Conservation (phyloP, 1,140 invertebrate species). For the Helicorthomorpha holstii region DNA sequence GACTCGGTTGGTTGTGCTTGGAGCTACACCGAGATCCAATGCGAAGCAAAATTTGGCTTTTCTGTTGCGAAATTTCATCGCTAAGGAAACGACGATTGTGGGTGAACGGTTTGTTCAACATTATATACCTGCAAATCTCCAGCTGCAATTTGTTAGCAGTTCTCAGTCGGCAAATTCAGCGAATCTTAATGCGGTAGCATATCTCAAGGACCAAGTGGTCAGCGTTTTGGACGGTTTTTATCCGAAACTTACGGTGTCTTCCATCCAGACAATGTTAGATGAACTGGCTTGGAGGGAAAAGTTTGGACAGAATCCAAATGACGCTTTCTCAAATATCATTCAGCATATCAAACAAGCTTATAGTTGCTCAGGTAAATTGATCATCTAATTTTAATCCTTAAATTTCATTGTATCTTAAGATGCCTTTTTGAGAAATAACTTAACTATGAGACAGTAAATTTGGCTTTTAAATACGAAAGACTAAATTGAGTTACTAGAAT, state of each 20-base stretch:
- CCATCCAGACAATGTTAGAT: slow-evolving; percentile 76
- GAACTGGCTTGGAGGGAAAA: slow-evolving; percentile 64
- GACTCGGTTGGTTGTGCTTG: slow-evolving; percentile 1
- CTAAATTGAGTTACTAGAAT: too few relatives aligned
- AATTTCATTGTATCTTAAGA: too few relatives aligned
- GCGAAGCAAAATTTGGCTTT: neutral
- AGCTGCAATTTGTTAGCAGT: neutral
- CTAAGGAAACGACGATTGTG: neutral
- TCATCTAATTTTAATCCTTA: too few relatives aligned
- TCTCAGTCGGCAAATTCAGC: neutral
- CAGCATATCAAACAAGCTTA: slow-evolving; percentile 35
- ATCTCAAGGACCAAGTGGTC: slow-evolving; percentile 3
- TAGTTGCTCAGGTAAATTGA: slow-evolving; percentile 5
- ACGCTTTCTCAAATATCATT: slow-evolving; percentile 64
- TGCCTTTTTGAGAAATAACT: too few relatives aligned
- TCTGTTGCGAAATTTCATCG: neutral
- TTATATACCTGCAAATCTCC: neutral
- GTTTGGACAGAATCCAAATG: slow-evolving; percentile 51
- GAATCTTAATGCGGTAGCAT: slow-evolving; percentile 4
- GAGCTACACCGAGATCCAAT: neutral
- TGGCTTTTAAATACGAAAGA: too few relatives aligned
- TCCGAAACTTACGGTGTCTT: slow-evolving; percentile 49
- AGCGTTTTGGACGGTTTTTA: neutral
- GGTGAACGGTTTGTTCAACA: neutral
- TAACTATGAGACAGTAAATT: too few relatives aligned